Base-by-base conservation (phyloP, 2,888 invertebrate species). In the Choristoneura rosaceana region DNA sequence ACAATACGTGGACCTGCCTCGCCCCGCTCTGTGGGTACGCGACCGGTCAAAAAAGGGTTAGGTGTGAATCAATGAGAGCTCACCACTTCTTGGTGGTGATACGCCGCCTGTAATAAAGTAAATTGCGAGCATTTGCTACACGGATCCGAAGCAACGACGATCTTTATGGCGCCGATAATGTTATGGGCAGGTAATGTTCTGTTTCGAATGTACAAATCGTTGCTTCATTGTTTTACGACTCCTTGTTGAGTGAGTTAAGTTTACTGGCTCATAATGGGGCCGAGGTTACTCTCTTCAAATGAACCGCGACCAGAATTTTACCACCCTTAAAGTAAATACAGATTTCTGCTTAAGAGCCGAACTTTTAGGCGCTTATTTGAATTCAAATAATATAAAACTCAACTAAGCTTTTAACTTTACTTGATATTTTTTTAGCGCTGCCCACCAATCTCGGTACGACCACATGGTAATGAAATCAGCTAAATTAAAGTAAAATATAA, bases 121-220 rank as follows among this genome's bases (percentile, higher is more conserved):
- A 93, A 93, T 93, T 90, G 91, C 88, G 84, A 89, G 86, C 91
- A 92, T 92, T 93, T 91, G 91, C 89, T 90, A 88, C 90, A 89
- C 87, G 91, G 90, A 90, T 90, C 90, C 86, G 87, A 83, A 84
- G 87, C 84, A 85, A 87, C 87, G 89, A 86, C 86, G 83, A 91
- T 90, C 87, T 92, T 93, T 92, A 92, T 91, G 86, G 90, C 81
- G 81, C 83, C 90, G 91, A 92, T 93, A 93, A 92, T 92, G 92
- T 91, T 90, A 93, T 90, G 91, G 91, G 89, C 91, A 90, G 91
- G 90, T 91, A 92, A 92, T 91, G 91, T 83, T 87, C 86, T 90
- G 89, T 88, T 89, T 83, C 88, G 84, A 86, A 86, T 85, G 87
- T 87, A 90, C 85, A 85, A 90, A 92, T 88, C 87, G 87, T 80